Conservation (phyloP, 1,140 invertebrate genomes). For the Carposina sasakii region DNA sequence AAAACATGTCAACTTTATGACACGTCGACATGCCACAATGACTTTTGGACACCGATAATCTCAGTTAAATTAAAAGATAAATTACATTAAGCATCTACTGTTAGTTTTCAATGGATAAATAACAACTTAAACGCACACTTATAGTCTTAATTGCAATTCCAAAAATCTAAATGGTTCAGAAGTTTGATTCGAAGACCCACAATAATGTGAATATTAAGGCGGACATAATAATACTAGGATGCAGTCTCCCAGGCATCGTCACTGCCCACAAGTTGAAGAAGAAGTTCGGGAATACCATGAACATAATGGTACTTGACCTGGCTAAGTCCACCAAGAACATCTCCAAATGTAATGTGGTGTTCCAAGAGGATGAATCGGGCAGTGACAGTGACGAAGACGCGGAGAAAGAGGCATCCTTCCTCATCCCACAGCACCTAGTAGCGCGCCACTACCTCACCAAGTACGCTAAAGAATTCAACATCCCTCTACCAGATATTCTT, state of each 20-base stretch:
- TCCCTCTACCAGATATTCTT: conserved; percentile 42
- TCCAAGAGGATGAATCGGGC: conserved; percentile 28
- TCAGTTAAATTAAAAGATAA: too few relatives aligned
- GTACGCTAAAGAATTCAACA: conserved; percentile 48
- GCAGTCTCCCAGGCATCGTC: conserved; percentile 58
- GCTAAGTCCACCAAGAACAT: conserved; percentile 6
- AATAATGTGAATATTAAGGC: too few relatives aligned
- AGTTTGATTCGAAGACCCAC: too few relatives aligned
- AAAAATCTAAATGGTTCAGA: too few relatives aligned
- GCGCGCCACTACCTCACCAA: conserved; percentile 38
- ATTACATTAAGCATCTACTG: too few relatives aligned
- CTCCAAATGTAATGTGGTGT: conserved; percentile 45
- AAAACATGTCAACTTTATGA: too few relatives aligned
- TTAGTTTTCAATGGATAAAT: too few relatives aligned
- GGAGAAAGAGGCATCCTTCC: conserved; percentile 15
- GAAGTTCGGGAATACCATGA: conserved; percentile 56
- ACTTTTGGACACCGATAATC: too few relatives aligned
- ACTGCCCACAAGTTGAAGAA: conserved; percentile 56
- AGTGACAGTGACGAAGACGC: conserved; percentile 16
- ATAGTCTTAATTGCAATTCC: too few relatives aligned
- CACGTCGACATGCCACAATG: too few relatives aligned
- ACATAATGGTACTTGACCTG: conserved; percentile 53
- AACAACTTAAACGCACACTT: too few relatives aligned
- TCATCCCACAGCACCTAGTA: conserved; percentile 14
- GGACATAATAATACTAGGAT: conserved; percentile 60